Evolutionary conservation across 1,140 invertebrate species (phyloP), one percentile per base, ranked within the genome.

Genomic region (Metaphire vulgaris): DNA sequence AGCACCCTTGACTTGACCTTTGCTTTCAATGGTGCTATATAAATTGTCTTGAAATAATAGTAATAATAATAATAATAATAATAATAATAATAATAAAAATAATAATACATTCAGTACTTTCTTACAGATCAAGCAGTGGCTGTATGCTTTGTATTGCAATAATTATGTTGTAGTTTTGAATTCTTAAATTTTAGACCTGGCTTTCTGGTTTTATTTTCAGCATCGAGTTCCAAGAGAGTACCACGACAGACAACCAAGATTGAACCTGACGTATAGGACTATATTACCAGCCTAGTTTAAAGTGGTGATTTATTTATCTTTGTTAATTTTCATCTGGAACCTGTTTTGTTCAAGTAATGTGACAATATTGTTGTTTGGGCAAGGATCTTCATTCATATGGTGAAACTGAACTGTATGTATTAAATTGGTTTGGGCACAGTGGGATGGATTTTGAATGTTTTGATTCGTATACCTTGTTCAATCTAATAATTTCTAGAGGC

Each of bases 141-240:
- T 15, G 26, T 15, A 65, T 65, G 14, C 14, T 15, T 15, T 65
- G 56, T 26, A 15, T 15, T 15, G 26, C 14, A 65, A 65, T 65
- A 65, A 26, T 65, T 15, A 65, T 26, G 26, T 69, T 69, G 2
- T 72, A 70, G 72, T 28, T 15, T 76, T 70, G 21, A n/a, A 26
- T 76, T 32, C 31, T 56, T 16, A 2, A 34, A 16, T 33, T 26
- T 76, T 28, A 28, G 2, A 34, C 28, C 33, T 30, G 29, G 29
- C 1, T 79, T 56, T 74, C n/a, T 71, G 21, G 72, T 76, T 77
- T 75, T 79, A 72, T 68, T 83, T 82, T 28, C 80, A 85, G 85
- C 85, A 86, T 76, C 76, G 83, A 56, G 80, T 86, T 56, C 83
- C 83, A 0, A 83, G 79, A 76, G 85, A 86, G 72, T 86, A 86